Evolutionary conservation across 2,113 vertebrate genomes (phyloP).

Genomic region (Cygnus buccinator): DNA sequence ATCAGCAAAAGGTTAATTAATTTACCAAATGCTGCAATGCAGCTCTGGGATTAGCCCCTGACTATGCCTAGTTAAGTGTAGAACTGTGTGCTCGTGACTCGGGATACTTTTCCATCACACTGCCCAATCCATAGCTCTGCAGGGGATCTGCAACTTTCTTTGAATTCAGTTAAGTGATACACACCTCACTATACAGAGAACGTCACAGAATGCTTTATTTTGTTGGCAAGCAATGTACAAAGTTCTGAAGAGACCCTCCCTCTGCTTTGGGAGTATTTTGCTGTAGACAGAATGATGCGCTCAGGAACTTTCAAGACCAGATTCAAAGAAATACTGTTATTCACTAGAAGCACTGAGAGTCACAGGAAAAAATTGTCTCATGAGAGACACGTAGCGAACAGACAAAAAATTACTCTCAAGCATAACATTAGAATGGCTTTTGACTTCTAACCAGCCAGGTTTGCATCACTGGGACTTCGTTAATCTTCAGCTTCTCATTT

Average conservation of each 20-base stretch:
- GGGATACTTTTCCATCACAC: background rate
- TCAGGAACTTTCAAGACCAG: background rate
- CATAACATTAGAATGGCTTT: background rate
- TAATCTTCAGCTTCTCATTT: background rate
- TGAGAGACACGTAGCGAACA: background rate
- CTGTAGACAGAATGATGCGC: background rate
- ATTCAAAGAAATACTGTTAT: background rate
- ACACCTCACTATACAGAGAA: background rate
- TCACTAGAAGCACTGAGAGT: background rate
- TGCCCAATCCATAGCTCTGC: background rate
- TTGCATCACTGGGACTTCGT: background rate
- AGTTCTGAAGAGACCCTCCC: background rate
- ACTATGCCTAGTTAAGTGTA: background rate
- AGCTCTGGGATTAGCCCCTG: background rate
- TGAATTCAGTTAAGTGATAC: background rate
- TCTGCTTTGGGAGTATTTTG: background rate
- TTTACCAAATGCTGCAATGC: background rate
- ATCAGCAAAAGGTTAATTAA: background rate
- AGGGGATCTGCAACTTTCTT: background rate
- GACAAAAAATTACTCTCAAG: background rate
- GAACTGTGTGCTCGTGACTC: background rate
- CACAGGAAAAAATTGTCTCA: accelerated
- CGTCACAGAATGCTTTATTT: background rate
- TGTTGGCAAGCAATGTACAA: background rate
- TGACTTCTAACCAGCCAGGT: background rate